Conservation (phyloP, 2,888 invertebrate genomes). For the Maniola hyperantus region DNA sequence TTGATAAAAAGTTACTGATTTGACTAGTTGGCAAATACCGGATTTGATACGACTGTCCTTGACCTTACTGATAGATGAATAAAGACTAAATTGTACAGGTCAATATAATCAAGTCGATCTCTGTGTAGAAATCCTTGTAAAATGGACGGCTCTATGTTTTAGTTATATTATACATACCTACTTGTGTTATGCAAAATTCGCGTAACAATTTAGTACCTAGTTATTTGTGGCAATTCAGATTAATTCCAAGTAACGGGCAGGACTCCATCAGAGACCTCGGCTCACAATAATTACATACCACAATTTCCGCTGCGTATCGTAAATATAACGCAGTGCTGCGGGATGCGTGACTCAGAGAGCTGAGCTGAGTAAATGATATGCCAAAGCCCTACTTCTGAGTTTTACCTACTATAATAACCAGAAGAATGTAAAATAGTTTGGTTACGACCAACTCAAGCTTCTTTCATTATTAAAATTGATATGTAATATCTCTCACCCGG, state of each 20-base stretch:
- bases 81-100: not conserved
- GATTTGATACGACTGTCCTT: too few species aligned
- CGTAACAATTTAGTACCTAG: not conserved
- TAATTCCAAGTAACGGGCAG: conserved; percentile 17
- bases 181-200: not conserved
- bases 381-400: conserved; percentile 24
- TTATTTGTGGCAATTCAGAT: conserved; percentile 3
- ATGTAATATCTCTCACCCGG: too few species aligned
- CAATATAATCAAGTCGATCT: not conserved
- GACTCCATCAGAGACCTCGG: conserved; percentile 37
- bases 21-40: too few species aligned
- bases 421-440: not conserved
- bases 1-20: too few species aligned
- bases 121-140: not conserved
- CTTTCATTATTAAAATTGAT: not conserved
- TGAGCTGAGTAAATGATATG: conserved; percentile 53
- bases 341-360: conserved; percentile 60
- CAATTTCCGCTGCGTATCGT: conserved; percentile 62
- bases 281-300: conserved; percentile 46
- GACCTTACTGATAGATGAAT: not conserved
- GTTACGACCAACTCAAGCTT: not conserved
- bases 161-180: not conserved
- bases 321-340: conserved; percentile 54
- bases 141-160: not conserved
- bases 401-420: too few species aligned